Base-by-base conservation (phyloP, 2,888 invertebrate species). In the Drosophila sordidula region DNA sequence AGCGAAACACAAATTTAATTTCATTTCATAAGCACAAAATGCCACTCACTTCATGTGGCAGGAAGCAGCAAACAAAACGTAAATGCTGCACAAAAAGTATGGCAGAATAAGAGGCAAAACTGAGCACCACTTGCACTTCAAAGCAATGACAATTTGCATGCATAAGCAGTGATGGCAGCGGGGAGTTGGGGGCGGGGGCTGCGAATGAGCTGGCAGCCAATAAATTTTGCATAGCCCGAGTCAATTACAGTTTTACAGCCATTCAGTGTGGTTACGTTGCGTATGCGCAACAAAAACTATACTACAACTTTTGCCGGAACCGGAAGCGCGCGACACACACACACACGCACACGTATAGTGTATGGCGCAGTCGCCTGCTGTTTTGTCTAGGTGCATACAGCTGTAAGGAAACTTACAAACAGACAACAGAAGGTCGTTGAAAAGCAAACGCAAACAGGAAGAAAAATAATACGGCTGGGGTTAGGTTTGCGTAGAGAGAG, bases 191-290 rank as follows among this genome's bases (percentile, higher is more conserved):
- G 46, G n/a, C n/a, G 18, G 18, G 18, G 18, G 36, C 32, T 49
- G 45, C 26, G 65, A 41, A 45, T 58, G 45, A 62, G 66, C 69
- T 61, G 79, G 44, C 86, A 78, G 65, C 54, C 73, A 69, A 86
- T 88, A 88, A 88, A 86, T 88, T 88, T 68, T 14, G 52, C 80
- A 88, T 88, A 71, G 72, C 68, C 69, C 70, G 57, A 83, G 89
- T 83, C 83, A 80, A 88, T 83, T 83, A 83, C 87, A 82, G 69
- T 75, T 75, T 63, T 61, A 59, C 78, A 52, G 56, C 68, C 36
- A 34, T 63, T 44, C 62, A 65, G 25, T 14, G 47, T 18, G 51
- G 25, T 59, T 54, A 75, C 66, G 46, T 46, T 65, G 68, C 72
- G 83, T 78, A 78, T 88, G 72, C 75, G 80, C 59, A 78, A 45